Base-by-base conservation (phyloP, 2,888 invertebrate species). In the Drosophila mulleri region DNA sequence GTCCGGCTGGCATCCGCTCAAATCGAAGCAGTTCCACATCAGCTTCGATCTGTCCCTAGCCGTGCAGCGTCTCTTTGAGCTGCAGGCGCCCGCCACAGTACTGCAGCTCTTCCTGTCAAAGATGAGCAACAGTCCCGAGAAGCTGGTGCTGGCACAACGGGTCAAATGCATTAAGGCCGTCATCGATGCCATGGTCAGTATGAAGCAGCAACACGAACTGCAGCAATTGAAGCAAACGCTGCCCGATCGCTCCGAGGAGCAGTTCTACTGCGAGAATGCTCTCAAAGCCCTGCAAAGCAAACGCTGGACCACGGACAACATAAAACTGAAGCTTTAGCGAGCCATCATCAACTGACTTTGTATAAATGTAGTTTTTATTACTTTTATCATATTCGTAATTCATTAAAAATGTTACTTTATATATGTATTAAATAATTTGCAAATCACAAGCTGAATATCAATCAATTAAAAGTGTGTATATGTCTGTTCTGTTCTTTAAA, bases 201-300 rank as follows among this genome's bases (percentile, higher is more conserved):
- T 93, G 0, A 93, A 93, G 67, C 93, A 93, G 64, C 85, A 91
- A 11, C 82, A 78, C 29, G 91, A 92, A 48, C 66, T 93, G 50
- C 90, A 89, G 41, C 78, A 89, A 29, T 81, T 91, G 3, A 91
- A 83, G 29, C 89, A 91, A 4, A 75, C 91, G 0, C 71, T 93
- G 18, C 68, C 87, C 3, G 90, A 90, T 32, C 89, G 92, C 14
- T 92, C 95, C 0, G 96, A 96, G 80, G 96, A 96, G 85, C 95
- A 95, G 80, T 95, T 96, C 80, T 94, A 96, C 68, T 96, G 96
- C 44, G 96, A 96, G 82, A 96, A 95, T 84, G 95, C 95, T 2
- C 91, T 97, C 0, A 94, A 95, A 82, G 75, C 78, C 18, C 76
- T 92, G 56, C 91, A 91, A 66, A 91, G 79, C 54, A 93, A 92